A percentile compares a stretch with the other conserved stretches of the same genome.
Conservation (phyloP, 2,113 vertebrate species). For the Triplophysa rosa region DNA sequence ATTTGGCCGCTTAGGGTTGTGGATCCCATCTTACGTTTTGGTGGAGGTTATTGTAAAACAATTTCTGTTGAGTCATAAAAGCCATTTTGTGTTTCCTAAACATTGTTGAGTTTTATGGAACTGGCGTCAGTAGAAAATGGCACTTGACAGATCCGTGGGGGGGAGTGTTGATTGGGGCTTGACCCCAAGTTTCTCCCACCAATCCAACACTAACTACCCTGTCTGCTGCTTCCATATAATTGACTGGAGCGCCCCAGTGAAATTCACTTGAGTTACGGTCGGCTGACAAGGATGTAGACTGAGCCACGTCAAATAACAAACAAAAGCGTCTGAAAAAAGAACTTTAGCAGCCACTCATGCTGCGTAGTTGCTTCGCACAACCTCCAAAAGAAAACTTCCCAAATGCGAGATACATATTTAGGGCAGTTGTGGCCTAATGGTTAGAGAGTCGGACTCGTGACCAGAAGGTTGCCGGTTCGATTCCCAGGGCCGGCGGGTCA, state of each 20-base stretch:
- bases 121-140: slow-evolving; percentile 49
- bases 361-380: slow-evolving; percentile 56
- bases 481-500: no score
- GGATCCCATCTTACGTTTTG: background rate
- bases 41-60: slow-evolving; percentile 38
- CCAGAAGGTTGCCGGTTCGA: no score
- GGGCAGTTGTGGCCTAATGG: no score
- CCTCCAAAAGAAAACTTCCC: slow-evolving; percentile 67
- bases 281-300: slow-evolving; percentile 17
- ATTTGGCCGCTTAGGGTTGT: background rate
- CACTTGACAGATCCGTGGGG: slow-evolving; percentile 43
- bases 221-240: slow-evolving; percentile 22
- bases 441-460: no score
- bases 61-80: slow-evolving; percentile 51
- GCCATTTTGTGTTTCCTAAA: slow-evolving; percentile 43
- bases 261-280: slow-evolving; percentile 20
- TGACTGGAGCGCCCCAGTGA: slow-evolving; percentile 8
- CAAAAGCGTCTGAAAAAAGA: slow-evolving; percentile 12
- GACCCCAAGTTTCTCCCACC: slow-evolving; percentile 26
- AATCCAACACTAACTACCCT: slow-evolving; percentile 19
- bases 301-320: slow-evolving; percentile 34
- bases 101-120: slow-evolving; percentile 31
- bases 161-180: slow-evolving; percentile 42
- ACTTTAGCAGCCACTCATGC: slow-evolving; percentile 62
- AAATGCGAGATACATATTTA: background rate